Evolutionary conservation across 2,888 invertebrate species (phyloP), one percentile per base, ranked within the genome.

Genomic region (Axea sp.): DNA sequence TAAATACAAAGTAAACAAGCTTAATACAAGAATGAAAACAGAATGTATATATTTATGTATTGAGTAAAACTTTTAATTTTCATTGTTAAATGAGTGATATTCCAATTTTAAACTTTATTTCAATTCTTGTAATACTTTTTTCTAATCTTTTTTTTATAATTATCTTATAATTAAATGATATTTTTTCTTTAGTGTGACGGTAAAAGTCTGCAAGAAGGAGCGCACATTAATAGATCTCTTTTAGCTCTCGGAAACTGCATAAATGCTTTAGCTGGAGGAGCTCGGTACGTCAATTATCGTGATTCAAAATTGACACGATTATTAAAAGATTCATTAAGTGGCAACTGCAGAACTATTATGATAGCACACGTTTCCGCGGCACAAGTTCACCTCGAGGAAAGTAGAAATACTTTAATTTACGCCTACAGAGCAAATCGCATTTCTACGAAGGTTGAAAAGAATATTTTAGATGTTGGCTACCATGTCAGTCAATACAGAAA

Each of bases 311-410:
- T 98, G 77, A 98, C 98, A 0, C 91, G 98, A 2, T 89, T 98
- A 59, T 89, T 98, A 47, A 94, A 95, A 76, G 96, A 96, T 81
- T 95, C 96, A 0, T 88, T 96, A 24, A 94, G 95, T 78, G 96
- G 98, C 3, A 96, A 97, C 84, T 97, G 97, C 84, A 93, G 95
- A 81, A 98, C 98, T 0, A 96, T 97, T 7, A 98, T 98, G 98
- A 95, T 98, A 65, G 98, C 98, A 1, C 97, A 98, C 88, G 94
- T 98, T 30, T 95, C 96, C 0, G 96, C 98, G 0, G 94, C 95
- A 24, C 91, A 91, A 8, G 88, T 89, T 3, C 94, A 95, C 82
- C 93, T 95, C 19, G 98, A 98, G 84, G 98, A 98, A 87, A 95
- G 96, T 1, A 92, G 96, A 78, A 98, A 97, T 83, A 98, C 98